Evolutionary conservation across 2,888 invertebrate genomes (phyloP), one percentile per base, ranked within the genome.

Genomic region (Phyllotreta striolata): DNA sequence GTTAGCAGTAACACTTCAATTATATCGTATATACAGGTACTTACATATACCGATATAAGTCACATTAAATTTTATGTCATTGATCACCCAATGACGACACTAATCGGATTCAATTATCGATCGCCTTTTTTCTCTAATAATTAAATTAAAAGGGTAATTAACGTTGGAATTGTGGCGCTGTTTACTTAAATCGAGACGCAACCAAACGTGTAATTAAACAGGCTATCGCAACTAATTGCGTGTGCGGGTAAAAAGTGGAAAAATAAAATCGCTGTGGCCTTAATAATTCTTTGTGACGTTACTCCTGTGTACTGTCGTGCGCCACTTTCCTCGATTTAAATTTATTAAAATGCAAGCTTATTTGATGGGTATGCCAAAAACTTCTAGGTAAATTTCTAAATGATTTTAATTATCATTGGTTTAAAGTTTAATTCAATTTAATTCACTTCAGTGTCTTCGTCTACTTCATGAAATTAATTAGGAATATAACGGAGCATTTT

Each of bases 401-500:
- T 24, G 24, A 24, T 24, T 24, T 24, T 24, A 24, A 24, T 24
- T 24, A 24, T 3, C 24, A 4, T 24, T 4, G 4, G 24, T 24
- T 24, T 24, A 24, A 24, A 24, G 24, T 24, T 4, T 24, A 24
- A 24, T 24, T 24, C 24, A 24, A 24, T 24, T 24, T 1, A 41
- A 41, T 41, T 41, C 41, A 3, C 41, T n/a, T 41, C 9, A 41
- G 10, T n/a, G 10, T 9, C 10, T 41, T 41, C 41, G 41, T 41
- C 41, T n/a, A 52, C 38, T 52, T 38, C 38, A 12, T 12, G 10
- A 52, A 49, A 39, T 52, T 52, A 60, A 60, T 60, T 60, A 49
- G 35, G 52, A 52, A 60, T 14, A 9, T 44, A 60, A 44, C 43
- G 52, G 44, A 49, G 52, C 59, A 52, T 60, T 60, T 60, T 52